Percentiles rank a stretch among this genome's conserved stretches.
These are phyloP conservation scores for Ectropis crepuscularia DNA, from an alignment of 2,888 invertebrate species.

Conservation along the genomic window DNA sequence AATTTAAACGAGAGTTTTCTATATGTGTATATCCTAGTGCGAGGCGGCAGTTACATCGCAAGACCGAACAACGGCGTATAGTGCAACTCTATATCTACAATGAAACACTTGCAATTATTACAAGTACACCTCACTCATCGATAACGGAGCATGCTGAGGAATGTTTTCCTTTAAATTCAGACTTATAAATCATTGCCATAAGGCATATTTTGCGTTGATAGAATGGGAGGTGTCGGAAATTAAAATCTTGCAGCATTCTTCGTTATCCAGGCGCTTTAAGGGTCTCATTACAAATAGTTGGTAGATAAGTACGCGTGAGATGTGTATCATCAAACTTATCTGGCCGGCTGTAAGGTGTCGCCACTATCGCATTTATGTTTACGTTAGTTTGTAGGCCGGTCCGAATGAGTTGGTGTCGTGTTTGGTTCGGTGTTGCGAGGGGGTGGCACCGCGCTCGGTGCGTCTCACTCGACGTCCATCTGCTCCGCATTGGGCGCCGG, in stretches of 20 bases:
- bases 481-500: conserved; percentile 58
- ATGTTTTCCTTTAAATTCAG: no score
- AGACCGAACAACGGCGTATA: conserved; percentile 48
- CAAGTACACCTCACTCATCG: no score
- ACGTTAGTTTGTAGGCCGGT: no score
- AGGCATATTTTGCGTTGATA: no score
- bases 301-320: neutral
- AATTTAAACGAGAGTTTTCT: conserved; percentile 54
- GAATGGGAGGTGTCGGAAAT: neutral
- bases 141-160: no score
- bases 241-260: no score
- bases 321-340: no score
- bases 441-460: conserved; percentile 22
- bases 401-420: conserved; percentile 18
- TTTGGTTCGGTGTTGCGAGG: conserved; percentile 55
- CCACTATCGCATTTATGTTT: no score
- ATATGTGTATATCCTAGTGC: conserved; percentile 40
- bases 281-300: neutral
- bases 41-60: conserved; percentile 45
- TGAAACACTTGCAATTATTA: neutral
- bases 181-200: no score
- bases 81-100: neutral
- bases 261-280: neutral
- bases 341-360: no score
- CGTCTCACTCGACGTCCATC: conserved; percentile 79